A percentile compares a stretch with the other conserved stretches of the same genome.
These are phyloP conservation scores for Trichonephila clavipes DNA, from an alignment of 1,140 invertebrate genomes.

Conservation along the genomic window DNA sequence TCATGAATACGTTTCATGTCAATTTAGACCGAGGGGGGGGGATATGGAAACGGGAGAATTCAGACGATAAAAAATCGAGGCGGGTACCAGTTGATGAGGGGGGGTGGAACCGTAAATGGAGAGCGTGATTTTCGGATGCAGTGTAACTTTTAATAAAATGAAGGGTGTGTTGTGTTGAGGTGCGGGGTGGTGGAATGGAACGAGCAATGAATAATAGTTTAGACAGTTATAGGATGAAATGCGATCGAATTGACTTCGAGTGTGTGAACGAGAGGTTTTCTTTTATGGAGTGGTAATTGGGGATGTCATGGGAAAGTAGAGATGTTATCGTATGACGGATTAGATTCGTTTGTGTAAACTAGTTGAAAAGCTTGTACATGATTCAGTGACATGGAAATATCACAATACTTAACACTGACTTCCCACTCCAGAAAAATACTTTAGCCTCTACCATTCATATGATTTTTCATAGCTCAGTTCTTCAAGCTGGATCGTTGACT, in stretches of 20 bases:
- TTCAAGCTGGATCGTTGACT: no score
- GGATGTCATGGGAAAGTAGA: background rate
- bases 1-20: constrained; percentile 34
- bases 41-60: background rate
- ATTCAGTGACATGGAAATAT: no score
- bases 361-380: no score
- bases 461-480: no score
- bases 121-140: background rate
- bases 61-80: background rate
- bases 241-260: background rate
- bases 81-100: background rate
- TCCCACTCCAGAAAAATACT: no score
- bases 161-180: background rate
- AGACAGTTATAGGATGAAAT: background rate
- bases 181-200: background rate
- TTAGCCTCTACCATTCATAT: no score
- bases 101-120: background rate
- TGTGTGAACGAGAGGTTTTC: background rate
- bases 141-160: background rate
- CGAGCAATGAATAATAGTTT: background rate
- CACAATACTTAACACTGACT: no score
- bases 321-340: no score
- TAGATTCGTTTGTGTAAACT: no score
- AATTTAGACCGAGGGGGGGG: background rate
- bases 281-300: background rate